Evolutionary conservation across 2,888 invertebrate species (phyloP).

Genomic region (Fragum sueziense): DNA sequence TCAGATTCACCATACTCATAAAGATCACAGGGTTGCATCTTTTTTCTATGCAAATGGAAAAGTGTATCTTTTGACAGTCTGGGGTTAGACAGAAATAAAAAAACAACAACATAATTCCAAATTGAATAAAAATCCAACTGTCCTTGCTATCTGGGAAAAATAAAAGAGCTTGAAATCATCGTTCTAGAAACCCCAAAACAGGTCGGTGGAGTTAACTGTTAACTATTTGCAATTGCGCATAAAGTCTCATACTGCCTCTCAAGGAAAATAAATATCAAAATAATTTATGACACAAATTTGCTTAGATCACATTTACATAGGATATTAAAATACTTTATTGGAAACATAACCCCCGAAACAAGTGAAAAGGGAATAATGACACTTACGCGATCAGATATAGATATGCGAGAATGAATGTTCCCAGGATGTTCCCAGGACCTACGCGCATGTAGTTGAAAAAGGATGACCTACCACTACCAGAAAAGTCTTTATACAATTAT

Average conservation of each 20-base stretch:
- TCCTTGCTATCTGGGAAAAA: conserved; percentile 14
- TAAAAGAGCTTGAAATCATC: background rate
- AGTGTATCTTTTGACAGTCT: conserved; percentile 38
- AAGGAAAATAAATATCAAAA: background rate
- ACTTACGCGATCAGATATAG: too few species aligned
- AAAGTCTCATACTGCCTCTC: conserved; percentile 12
- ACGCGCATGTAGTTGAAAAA: too few species aligned
- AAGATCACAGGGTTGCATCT: conserved; percentile 13
- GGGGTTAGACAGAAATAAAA: conserved; percentile 27
- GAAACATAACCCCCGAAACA: too few species aligned
- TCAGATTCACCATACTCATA: conserved; percentile 25
- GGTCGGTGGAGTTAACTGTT: conserved; percentile 25
- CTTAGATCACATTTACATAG: background rate
- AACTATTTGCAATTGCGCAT: conserved; percentile 32
- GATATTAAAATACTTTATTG: too few species aligned
- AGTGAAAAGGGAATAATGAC: too few species aligned
- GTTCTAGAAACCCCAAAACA: conserved; percentile 27
- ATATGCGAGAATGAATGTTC: too few species aligned
- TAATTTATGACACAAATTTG: background rate
- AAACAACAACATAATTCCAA: conserved; percentile 24
- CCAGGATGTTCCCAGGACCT: too few species aligned
- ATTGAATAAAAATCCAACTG: conserved; percentile 34
- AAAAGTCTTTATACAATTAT: too few species aligned
- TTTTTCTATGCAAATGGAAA: background rate
- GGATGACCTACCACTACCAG: too few species aligned